A percentile compares a stretch with the other conserved stretches of the same genome.
Conservation (phyloP, 2,797 vertebrate genomes). For the Acipenser oxyrinchus region DNA sequence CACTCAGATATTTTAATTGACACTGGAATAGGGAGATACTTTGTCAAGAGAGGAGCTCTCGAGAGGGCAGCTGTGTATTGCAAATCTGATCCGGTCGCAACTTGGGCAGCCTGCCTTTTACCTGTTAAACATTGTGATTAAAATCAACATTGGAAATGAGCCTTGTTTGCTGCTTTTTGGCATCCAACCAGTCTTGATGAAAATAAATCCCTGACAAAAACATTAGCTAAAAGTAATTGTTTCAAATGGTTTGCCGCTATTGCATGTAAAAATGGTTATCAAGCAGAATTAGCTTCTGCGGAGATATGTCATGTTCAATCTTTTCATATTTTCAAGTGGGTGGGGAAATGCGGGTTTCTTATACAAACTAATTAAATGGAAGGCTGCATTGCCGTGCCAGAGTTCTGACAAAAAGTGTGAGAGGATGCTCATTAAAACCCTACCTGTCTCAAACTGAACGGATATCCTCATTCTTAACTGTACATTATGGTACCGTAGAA, state of each 20-base stretch:
- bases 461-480: no score
- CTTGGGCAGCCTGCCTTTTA: constrained; percentile 25
- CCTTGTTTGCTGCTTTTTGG: constrained; percentile 8
- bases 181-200: constrained; percentile 16
- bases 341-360: constrained; percentile 5
- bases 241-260: constrained; percentile 16
- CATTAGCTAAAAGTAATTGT: constrained; percentile 13
- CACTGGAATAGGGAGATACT: constrained; percentile 11
- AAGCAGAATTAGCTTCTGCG: constrained; percentile 4
- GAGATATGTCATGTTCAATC: constrained; percentile 9
- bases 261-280: constrained; percentile 19
- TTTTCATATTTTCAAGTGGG: constrained; percentile 18
- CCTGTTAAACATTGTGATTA: constrained; percentile 30
- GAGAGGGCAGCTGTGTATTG: constrained; percentile 19
- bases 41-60: neutral
- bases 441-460: no score
- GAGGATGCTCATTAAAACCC: no score
- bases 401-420: neutral
- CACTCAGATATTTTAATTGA: constrained; percentile 25
- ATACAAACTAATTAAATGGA: neutral
- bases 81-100: constrained; percentile 31
- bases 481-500: no score
- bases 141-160: constrained; percentile 25
- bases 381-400: neutral
- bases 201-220: constrained; percentile 15